Base-by-base conservation (phyloP, 2,113 vertebrate genomes). In the Ancistrus triradiatus region DNA sequence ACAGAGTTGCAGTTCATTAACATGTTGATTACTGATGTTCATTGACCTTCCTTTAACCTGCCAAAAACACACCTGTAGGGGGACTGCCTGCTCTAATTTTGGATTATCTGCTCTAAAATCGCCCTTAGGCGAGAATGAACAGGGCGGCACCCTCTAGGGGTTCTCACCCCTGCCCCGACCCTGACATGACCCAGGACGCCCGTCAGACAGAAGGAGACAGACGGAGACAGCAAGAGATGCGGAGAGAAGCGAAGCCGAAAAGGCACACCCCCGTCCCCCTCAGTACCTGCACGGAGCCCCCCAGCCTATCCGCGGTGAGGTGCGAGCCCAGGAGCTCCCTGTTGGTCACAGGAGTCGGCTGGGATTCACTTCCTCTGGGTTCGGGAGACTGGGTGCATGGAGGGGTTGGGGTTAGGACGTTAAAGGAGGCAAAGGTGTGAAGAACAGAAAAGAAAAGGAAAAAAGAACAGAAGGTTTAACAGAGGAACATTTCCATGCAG, bases 241-340 rank as follows among this genome's bases (percentile, higher is more conserved):
- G n/a, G n/a, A n/a, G 31, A 33, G 21, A 61, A 22, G 46, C 43
- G 35, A 61, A 61, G 3, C 21, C 61, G 61, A 72, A 66, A 62
- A 62, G 65, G 24, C 63, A 71, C 70, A 78, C 76, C 74, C 78
- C 68, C 55, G 15, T 22, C 25, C 24, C 25, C 44, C 38, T 40
- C 74, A 83, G 87, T 92, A 92, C 91, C 91, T 92, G 90, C 43
- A 91, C 87, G 56, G 90, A 91, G 82, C 90, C 88, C 81, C 88
- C 88, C 80, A 91, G 89, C 86, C 90, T 88, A 88, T 88, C 88
- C 79, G 89, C 86, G 77, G 90, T 86, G 80, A 91, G 87, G 73
- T 84, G 90, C 78, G 89, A 88, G 85, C 89, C 89, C 84, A 90
- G 78, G 63, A 88, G 84, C 83, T 91, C 90, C 84, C 86, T 85